Evolutionary conservation across 2,888 invertebrate genomes (phyloP).

Genomic region (Nomada fucata): DNA sequence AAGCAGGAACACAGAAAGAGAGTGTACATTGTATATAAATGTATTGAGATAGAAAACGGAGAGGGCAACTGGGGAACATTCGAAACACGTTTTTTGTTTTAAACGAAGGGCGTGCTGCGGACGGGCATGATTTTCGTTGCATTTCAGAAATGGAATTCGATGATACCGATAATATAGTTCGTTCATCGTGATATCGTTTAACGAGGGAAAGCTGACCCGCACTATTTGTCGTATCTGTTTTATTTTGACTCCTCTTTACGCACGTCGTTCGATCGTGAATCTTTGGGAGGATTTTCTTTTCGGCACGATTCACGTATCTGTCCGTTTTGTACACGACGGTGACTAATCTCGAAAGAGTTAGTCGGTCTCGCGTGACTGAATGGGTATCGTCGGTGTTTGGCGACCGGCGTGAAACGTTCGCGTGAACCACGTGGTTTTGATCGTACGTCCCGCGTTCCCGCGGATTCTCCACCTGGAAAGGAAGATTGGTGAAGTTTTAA

Average conservation of each 20-base stretch:
- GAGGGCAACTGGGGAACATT: too few species aligned
- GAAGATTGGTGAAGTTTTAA: background rate
- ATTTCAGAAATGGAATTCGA: too few species aligned
- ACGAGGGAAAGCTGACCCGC: too few species aligned
- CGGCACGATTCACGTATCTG: background rate
- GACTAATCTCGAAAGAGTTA: background rate
- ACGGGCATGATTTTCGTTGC: too few species aligned
- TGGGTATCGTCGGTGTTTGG: background rate
- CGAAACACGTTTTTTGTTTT: too few species aligned
- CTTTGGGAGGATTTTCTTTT: background rate
- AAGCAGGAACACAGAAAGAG: background rate
- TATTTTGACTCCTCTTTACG: too few species aligned
- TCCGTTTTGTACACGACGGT: background rate
- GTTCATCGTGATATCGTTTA: too few species aligned
- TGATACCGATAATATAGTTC: too few species aligned
- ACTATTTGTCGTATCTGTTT: too few species aligned
- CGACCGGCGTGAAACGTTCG: background rate
- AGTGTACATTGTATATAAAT: background rate
- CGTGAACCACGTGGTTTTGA: conserved; percentile 32
- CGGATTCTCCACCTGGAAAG: background rate
- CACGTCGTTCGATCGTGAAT: too few species aligned
- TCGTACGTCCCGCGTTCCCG: background rate
- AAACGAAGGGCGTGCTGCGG: too few species aligned
- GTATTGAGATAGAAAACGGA: background rate
- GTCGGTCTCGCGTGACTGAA: background rate